Percentiles rank a stretch among this genome's conserved stretches.
Conservation (phyloP, 2,888 invertebrate genomes). For the Spodoptera exigua region DNA sequence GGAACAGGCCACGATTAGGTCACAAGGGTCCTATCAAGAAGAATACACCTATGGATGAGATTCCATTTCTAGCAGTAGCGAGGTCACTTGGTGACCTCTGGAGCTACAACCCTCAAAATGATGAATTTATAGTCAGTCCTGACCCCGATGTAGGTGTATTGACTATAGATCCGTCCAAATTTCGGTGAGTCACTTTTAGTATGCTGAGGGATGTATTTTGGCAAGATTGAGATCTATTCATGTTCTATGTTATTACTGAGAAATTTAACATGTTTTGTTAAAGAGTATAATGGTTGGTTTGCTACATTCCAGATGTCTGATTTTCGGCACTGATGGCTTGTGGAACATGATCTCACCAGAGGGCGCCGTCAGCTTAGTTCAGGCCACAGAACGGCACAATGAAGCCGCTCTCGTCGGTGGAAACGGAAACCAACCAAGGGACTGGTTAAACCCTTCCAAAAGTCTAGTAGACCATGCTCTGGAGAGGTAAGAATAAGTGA, state of each 20-base stretch:
- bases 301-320: constrained; percentile 91
- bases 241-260: neutral
- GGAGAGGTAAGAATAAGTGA: constrained; percentile 82
- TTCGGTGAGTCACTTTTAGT: constrained; percentile 79
- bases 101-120: constrained; percentile 97
- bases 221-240: no score
- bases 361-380: constrained; percentile 95
- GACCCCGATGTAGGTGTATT: constrained; percentile 98
- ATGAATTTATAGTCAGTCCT: constrained; percentile 99
- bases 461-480: constrained; percentile 94
- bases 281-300: neutral
- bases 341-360: constrained; percentile 98
- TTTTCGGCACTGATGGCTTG: constrained; percentile 98
- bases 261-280: neutral
- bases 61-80: constrained; percentile 98
- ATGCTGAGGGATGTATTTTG: no score
- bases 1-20: constrained; percentile 97
- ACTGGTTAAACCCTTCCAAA: constrained; percentile 97
- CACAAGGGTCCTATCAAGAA: constrained; percentile 95
- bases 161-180: constrained; percentile 93
- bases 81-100: constrained; percentile 98
- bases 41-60: constrained; percentile 97
- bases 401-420: constrained; percentile 90
- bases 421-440: constrained; percentile 79
- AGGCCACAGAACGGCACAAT: constrained; percentile 94